Conservation (phyloP, 2,888 invertebrate species). For the Chaitophorus viminalis region DNA sequence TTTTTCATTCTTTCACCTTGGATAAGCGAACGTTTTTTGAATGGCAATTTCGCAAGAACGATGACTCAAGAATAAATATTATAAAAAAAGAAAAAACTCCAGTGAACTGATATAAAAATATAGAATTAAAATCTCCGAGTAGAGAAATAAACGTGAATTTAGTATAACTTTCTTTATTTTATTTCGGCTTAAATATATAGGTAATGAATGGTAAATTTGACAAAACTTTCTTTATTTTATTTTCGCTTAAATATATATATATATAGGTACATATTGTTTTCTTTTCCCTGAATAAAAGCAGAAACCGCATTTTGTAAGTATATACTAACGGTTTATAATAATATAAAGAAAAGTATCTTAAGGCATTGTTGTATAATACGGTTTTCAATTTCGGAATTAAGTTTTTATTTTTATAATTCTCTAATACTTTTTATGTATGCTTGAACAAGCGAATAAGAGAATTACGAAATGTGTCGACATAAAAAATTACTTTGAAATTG, state of each 20-base stretch:
- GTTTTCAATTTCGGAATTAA: conserved; percentile 39
- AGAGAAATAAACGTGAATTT: conserved; percentile 23
- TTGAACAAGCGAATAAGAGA: conserved; percentile 2
- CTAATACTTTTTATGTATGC: conserved; percentile 33
- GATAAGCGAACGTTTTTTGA: conserved; percentile 56
- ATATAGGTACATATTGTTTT: conserved; percentile 6
- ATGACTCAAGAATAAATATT: conserved; percentile 59
- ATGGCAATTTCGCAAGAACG: conserved; percentile 56
- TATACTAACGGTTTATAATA: conserved; percentile 34
- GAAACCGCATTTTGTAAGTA: conserved; percentile 36
- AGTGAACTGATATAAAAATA: conserved; percentile 44
- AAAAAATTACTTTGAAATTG: conserved; percentile 5
- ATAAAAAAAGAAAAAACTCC: conserved; percentile 41
- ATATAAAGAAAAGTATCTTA: conserved; percentile 26
- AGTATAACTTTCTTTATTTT: conserved; percentile 50
- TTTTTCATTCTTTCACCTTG: conserved; percentile 59
- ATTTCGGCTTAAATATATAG: conserved; percentile 7
- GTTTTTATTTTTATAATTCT: conserved; percentile 8
- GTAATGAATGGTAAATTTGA: neutral
- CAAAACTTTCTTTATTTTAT: neutral
- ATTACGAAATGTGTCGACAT: neutral
- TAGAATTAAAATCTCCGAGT: conserved; percentile 31
- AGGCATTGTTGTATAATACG: conserved; percentile 37
- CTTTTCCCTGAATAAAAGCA: neutral
- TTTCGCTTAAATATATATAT: neutral